A percentile compares a stretch with the other conserved stretches of the same genome.
phyloP scores from a whole-genome alignment of 2,888 invertebrate species.

The Drosophila kambysellisi region DNA sequence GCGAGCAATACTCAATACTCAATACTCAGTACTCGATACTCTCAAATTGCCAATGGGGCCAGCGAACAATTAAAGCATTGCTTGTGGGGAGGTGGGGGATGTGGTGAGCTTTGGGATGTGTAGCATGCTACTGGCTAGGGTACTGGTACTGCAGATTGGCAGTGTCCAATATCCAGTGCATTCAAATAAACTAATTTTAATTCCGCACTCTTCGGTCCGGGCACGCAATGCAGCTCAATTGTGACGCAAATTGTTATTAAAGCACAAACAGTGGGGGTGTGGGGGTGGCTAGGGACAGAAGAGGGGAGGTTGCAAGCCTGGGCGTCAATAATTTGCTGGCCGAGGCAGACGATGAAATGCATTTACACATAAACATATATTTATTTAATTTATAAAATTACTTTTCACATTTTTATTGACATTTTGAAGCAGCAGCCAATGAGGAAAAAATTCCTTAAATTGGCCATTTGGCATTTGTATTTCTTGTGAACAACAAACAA shows the following conservation, averaged over 20 bases:
- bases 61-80: slow-evolving; percentile 44
- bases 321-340: slow-evolving; percentile 18
- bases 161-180: slow-evolving; percentile 49
- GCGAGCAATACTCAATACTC: slow-evolving; percentile 32
- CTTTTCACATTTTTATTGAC: slow-evolving; percentile 40
- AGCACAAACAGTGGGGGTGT: neutral
- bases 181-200: slow-evolving; percentile 79
- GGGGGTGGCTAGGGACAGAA: too few species aligned
- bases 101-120: neutral
- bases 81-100: neutral
- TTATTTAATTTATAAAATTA: slow-evolving; percentile 49
- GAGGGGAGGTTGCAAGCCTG: neutral
- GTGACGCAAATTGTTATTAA: slow-evolving; percentile 57
- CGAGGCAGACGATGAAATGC: slow-evolving; percentile 7
- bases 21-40: neutral
- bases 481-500: neutral
- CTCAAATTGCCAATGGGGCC: slow-evolving; percentile 33
- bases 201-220: slow-evolving; percentile 61
- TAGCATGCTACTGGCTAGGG: too few species aligned
- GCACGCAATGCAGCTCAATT: slow-evolving; percentile 76
- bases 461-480: slow-evolving; percentile 41
- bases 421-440: slow-evolving; percentile 21
- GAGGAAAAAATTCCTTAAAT: slow-evolving; percentile 20
- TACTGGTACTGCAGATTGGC: slow-evolving; percentile 11
- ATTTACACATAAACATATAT: slow-evolving; percentile 24